Evolutionary conservation across 2,797 vertebrate genomes (phyloP).

Genomic region (Botia almorhae): DNA sequence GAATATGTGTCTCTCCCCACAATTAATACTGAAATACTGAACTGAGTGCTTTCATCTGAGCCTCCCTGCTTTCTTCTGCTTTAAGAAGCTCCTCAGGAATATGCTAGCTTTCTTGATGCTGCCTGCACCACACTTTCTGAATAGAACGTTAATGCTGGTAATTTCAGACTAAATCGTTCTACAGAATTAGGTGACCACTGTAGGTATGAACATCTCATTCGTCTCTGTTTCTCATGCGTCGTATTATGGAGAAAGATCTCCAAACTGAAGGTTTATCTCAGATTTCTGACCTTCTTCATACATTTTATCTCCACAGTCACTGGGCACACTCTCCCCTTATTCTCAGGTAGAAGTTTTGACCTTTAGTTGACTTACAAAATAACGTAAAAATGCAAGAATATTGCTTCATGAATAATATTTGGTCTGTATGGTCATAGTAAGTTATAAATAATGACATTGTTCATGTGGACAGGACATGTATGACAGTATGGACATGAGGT

Average conservation of each 20-base stretch:
- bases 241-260: slow-evolving; percentile 2
- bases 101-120: neutral
- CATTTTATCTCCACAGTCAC: slow-evolving; percentile 77
- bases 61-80: slow-evolving; percentile 14
- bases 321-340: slow-evolving; percentile 89
- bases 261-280: neutral
- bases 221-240: slow-evolving; percentile 4
- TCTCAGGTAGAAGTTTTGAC: slow-evolving; percentile 82
- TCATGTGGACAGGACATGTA: slow-evolving; percentile 86
- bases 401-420: neutral
- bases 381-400: neutral
- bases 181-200: neutral
- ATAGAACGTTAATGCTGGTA: neutral
- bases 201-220: neutral
- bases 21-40: neutral
- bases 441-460: neutral
- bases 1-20: slow-evolving; percentile 32
- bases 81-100: neutral
- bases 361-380: neutral
- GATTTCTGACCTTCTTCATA: slow-evolving; percentile 11
- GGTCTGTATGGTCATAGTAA: neutral
- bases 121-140: neutral
- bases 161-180: neutral
- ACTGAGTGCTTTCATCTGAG: neutral
- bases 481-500: slow-evolving; percentile 86